A percentile compares a stretch with the other conserved stretches of the same genome.
Evolutionary conservation across 2,888 invertebrate genomes (phyloP).

Genomic region (Drosophila algonquin): DNA sequence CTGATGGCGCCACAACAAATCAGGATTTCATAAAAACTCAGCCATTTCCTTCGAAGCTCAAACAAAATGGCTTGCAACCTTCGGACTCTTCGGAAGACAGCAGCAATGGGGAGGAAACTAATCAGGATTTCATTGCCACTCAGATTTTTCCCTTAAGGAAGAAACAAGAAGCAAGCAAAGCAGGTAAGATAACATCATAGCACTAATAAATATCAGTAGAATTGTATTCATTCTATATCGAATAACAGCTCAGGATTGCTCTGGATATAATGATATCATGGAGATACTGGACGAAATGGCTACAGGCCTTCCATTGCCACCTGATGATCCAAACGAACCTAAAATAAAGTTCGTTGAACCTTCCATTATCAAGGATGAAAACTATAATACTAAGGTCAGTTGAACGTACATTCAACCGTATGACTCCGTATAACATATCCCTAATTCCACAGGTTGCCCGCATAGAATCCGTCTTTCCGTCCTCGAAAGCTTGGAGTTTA

Average conservation of each 20-base stretch:
- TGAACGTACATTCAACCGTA: neutral
- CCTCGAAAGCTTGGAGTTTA: neutral
- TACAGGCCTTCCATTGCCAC: conserved; percentile 2
- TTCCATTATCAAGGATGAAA: conserved; percentile 24
- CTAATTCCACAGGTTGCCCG: conserved; percentile 11
- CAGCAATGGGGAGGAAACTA: neutral
- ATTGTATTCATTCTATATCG: neutral
- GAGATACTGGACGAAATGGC: conserved; percentile 28
- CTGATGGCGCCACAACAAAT: neutral
- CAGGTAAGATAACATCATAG: neutral
- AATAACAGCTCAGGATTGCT: neutral
- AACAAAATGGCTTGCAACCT: neutral
- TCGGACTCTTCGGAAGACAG: neutral
- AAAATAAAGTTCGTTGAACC: conserved; percentile 21
- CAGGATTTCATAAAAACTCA: neutral
- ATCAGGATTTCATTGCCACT: conserved; percentile 1
- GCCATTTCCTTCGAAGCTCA: conserved; percentile 10
- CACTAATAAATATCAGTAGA: neutral
- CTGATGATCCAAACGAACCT: conserved; percentile 18
- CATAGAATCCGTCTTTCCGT: conserved; percentile 23
- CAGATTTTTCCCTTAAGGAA: neutral
- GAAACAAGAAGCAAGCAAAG: neutral
- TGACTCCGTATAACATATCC: neutral
- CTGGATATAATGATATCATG: conserved; percentile 23
- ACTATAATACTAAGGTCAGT: conserved; percentile 42